Conservation (phyloP, 2,888 invertebrate species). For the Crepidodera aurea region DNA sequence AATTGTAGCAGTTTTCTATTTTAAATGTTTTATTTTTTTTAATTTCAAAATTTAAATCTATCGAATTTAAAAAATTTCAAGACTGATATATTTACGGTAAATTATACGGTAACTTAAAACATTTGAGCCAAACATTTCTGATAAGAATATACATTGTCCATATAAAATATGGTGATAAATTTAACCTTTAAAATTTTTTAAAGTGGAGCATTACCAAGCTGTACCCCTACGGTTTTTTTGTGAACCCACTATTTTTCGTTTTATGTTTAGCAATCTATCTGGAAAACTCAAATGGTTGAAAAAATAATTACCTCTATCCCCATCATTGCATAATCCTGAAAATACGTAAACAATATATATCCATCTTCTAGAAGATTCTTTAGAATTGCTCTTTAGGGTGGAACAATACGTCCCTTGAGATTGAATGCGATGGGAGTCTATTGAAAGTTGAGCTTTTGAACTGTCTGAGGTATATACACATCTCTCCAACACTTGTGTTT, state of each 20-base stretch:
- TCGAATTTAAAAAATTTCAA: no score
- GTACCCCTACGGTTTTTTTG: no score
- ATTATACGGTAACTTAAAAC: no score
- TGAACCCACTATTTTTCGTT: not conserved
- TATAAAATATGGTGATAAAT: no score
- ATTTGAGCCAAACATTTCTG: no score
- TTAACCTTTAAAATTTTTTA: no score
- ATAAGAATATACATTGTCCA: no score
- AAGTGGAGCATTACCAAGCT: no score
- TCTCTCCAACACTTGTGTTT: conserved; percentile 16
- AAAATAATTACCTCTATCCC: not conserved
- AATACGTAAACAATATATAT: conserved; percentile 13
- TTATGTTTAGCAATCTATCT: conserved; percentile 1
- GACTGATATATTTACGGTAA: no score
- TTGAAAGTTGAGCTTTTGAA: conserved; percentile 23
- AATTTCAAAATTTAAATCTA: no score
- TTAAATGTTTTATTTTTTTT: no score
- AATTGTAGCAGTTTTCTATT: no score
- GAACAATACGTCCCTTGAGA: conserved; percentile 24
- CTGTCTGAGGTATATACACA: conserved; percentile 17
- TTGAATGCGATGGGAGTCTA: conserved; percentile 23
- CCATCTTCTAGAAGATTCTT: conserved; percentile 5
- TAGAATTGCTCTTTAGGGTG: conserved; percentile 20
- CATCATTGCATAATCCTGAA: conserved; percentile 16
- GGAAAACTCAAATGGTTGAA: conserved; percentile 4